These are phyloP conservation scores for Thecophora atra DNA, from an alignment of 2,888 invertebrate species.

Conservation along the genomic window DNA sequence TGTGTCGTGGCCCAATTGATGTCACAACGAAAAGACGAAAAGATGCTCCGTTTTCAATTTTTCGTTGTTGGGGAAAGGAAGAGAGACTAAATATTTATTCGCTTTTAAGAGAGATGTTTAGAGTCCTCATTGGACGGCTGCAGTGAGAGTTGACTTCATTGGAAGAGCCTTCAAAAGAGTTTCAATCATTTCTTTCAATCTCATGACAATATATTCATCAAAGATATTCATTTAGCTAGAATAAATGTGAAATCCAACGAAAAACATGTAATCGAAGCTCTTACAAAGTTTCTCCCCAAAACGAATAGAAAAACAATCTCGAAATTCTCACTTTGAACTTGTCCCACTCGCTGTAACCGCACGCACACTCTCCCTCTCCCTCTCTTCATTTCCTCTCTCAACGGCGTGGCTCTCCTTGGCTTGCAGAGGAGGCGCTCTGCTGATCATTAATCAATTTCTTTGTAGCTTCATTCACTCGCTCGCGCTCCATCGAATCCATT, in stretches of 20 bases:
- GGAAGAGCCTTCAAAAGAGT: too few species aligned
- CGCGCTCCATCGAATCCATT: background rate
- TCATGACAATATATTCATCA: too few species aligned
- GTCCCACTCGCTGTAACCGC: too few species aligned
- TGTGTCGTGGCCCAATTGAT: too few species aligned
- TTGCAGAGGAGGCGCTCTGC: background rate
- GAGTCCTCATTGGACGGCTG: slow-evolving; percentile 25
- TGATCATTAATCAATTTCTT: slow-evolving; percentile 25
- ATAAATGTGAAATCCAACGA: background rate
- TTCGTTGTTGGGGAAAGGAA: background rate
- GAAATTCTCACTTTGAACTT: background rate
- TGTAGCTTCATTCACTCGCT: background rate
- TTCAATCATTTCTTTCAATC: too few species aligned
- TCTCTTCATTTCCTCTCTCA: too few species aligned
- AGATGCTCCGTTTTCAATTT: too few species aligned
- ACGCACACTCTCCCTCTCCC: too few species aligned
- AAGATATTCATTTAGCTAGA: background rate
- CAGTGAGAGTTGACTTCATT: too few species aligned
- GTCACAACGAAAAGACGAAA: too few species aligned
- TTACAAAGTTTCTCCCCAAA: too few species aligned
- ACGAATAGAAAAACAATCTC: too few species aligned
- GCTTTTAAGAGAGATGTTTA: slow-evolving; percentile 13
- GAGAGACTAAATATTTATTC: slow-evolving; percentile 7
- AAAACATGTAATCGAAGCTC: background rate
- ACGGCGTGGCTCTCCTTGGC: background rate